phyloP scores from a whole-genome alignment of 2,888 invertebrate genomes.

The Sphecodes monilicornis region DNA sequence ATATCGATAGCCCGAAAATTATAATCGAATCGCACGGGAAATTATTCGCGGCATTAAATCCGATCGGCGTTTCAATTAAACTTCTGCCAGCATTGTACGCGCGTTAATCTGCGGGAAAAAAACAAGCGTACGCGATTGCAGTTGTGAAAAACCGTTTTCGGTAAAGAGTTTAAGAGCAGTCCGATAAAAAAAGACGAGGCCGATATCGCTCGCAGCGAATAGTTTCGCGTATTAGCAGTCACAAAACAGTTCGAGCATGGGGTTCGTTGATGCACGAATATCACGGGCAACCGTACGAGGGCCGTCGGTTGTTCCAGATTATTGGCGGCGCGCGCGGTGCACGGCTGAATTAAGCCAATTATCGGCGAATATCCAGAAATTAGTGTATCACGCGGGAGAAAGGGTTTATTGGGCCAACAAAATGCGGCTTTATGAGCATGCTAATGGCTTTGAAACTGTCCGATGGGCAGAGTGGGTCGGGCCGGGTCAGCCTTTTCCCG shows the following conservation, averaged over 20 bases:
- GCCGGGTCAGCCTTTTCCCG: constrained; percentile 30
- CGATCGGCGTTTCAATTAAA: not conserved
- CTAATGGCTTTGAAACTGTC: constrained; percentile 56
- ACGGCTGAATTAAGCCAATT: constrained; percentile 64
- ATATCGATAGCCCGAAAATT: not conserved
- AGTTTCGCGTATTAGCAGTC: constrained; percentile 43
- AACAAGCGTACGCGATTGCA: not conserved
- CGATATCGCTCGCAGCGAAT: not conserved
- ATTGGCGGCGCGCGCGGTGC: constrained; percentile 48
- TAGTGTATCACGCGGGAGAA: constrained; percentile 57
- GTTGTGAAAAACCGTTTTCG: not conserved
- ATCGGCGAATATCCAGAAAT: constrained; percentile 67
- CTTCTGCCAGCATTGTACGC: not conserved
- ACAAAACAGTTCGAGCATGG: not conserved
- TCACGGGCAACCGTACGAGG: not conserved
- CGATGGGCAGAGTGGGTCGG: constrained; percentile 13
- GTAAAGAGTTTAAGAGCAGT: not conserved
- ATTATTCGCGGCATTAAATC: not conserved
- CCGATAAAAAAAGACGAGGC: constrained; percentile 11
- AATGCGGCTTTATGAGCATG: constrained; percentile 58
- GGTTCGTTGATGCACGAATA: constrained; percentile 27
- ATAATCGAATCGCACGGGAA: not conserved
- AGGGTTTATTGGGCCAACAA: constrained; percentile 61
- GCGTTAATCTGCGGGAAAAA: not conserved
- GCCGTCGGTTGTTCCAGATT: constrained; percentile 47